phyloP scores from a whole-genome alignment of 2,797 vertebrate species.

The Micromesistius poutassou region DNA sequence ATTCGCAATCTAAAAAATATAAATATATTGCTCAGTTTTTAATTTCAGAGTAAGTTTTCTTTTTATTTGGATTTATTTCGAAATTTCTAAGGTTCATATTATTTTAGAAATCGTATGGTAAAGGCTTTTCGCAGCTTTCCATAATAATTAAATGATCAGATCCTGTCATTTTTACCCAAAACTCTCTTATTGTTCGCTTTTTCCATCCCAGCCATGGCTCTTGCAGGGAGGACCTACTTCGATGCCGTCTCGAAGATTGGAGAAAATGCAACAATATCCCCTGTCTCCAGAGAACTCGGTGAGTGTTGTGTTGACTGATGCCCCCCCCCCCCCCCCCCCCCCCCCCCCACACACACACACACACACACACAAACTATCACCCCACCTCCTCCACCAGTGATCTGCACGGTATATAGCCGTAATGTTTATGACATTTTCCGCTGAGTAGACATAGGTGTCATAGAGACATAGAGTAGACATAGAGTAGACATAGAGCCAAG shows the following conservation, averaged over 20 bases:
- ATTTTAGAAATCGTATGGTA: too few species aligned
- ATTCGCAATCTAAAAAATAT: too few species aligned
- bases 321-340: background rate
- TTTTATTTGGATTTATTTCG: too few species aligned
- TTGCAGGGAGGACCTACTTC: constrained; percentile 91
- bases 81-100: too few species aligned
- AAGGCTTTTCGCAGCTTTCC: background rate
- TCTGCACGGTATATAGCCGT: background rate
- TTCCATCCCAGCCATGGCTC: constrained; percentile 81
- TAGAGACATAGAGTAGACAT: background rate
- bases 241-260: constrained; percentile 92
- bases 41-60: background rate
- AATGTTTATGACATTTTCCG: background rate
- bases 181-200: constrained; percentile 3
- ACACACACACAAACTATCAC: background rate
- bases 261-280: constrained; percentile 85
- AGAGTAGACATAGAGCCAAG: background rate
- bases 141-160: background rate
- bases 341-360: background rate
- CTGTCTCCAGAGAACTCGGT: constrained; percentile 93
- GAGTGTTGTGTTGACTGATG: constrained; percentile 59
- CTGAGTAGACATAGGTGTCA: background rate
- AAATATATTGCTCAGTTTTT: too few species aligned
- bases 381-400: background rate
- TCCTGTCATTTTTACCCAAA: background rate